Percentiles rank a stretch among this genome's conserved stretches.
Conservation (phyloP, 1,140 invertebrate genomes). For the Patella vulgata region DNA sequence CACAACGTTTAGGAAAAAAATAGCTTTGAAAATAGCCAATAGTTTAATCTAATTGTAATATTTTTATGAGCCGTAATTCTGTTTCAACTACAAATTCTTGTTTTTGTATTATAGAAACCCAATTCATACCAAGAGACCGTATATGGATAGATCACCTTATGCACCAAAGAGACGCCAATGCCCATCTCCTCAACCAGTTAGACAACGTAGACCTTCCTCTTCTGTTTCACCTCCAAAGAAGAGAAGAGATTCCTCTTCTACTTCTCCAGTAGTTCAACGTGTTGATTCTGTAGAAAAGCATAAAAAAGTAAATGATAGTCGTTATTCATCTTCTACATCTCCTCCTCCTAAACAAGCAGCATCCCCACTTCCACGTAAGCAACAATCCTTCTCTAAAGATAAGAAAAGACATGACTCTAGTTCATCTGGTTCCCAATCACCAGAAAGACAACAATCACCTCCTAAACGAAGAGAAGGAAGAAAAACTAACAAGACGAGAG, state of each 20-base stretch:
- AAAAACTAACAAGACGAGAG: neutral
- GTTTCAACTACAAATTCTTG: too few species aligned
- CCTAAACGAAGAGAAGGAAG: neutral
- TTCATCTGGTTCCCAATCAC: slow-evolving; percentile 14
- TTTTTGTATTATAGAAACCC: too few species aligned
- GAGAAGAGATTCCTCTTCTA: neutral
- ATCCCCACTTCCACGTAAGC: slow-evolving; percentile 6
- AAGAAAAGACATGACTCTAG: slow-evolving; percentile 6
- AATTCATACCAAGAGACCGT: too few species aligned
- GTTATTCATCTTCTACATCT: neutral
- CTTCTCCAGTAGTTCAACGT: slow-evolving; percentile 2
- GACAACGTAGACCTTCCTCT: neutral
- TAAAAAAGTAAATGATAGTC: too few species aligned
- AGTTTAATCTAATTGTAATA: too few species aligned
- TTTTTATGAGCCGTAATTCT: too few species aligned
- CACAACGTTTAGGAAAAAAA: neutral
- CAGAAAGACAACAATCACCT: neutral
- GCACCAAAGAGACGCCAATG: neutral
- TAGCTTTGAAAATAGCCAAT: neutral
- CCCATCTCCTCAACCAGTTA: neutral
- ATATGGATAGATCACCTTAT: too few species aligned
- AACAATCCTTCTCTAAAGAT: neutral
- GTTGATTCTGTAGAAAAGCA: too few species aligned
- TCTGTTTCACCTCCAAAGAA: neutral
- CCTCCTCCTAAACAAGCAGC: neutral